Conservation (phyloP, 2,888 invertebrate genomes). For the Cheilosia grossa region DNA sequence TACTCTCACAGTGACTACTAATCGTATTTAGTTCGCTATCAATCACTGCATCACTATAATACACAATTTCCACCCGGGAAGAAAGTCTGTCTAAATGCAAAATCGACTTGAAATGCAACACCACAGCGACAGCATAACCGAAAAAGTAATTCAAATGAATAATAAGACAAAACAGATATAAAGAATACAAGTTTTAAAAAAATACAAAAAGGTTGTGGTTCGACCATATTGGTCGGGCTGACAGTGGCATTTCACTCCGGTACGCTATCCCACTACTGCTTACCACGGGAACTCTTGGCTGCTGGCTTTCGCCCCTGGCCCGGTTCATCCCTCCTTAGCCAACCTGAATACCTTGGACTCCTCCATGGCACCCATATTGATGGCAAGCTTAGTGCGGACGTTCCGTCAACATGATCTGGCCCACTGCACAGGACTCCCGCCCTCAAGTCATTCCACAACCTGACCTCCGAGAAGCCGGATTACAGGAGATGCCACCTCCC, state of each 20-base stretch:
- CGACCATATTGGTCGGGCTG: slow-evolving; percentile 68
- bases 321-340: slow-evolving; percentile 98
- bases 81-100: too few species aligned
- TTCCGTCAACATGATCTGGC: slow-evolving; percentile 91
- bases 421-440: slow-evolving; percentile 85
- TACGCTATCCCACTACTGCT: slow-evolving; percentile 99
- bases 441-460: slow-evolving; percentile 67
- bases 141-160: too few species aligned
- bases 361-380: slow-evolving; percentile 96
- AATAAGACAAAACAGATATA: neutral
- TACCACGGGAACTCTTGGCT: slow-evolving; percentile 99
- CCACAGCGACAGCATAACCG: too few species aligned
- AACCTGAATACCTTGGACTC: slow-evolving; percentile 94
- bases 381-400: slow-evolving; percentile 98
- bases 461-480: slow-evolving; percentile 96
- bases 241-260: slow-evolving; percentile 90
- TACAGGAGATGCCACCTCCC: slow-evolving; percentile 98
- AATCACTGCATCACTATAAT: too few species aligned
- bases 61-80: too few species aligned
- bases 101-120: too few species aligned
- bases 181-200: slow-evolving; percentile 5
- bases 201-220: slow-evolving; percentile 55
- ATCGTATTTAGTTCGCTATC: too few species aligned
- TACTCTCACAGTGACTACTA: too few species aligned
- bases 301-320: slow-evolving; percentile 99